A percentile compares a stretch with the other conserved stretches of the same genome.
Conservation (phyloP, 2,797 vertebrate species). For the Macropodus opercularis region DNA sequence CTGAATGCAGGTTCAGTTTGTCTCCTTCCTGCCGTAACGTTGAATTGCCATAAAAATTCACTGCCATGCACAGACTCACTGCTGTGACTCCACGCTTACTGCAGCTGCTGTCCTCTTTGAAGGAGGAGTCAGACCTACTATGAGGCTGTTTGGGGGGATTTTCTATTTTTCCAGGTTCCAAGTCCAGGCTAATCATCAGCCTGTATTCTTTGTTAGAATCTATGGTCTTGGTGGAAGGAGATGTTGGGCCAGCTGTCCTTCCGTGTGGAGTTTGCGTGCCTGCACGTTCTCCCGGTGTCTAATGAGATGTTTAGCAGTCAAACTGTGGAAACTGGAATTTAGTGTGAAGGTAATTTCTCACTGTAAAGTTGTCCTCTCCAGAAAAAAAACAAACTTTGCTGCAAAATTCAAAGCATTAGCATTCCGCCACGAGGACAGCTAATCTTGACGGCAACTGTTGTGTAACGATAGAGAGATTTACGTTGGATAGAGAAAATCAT, state of each 20-base stretch:
- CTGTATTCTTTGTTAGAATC: too few relatives aligned
- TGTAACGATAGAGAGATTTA: constrained; percentile 53
- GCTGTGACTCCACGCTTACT: constrained; percentile 4
- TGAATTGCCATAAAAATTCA: background rate
- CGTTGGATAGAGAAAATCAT: constrained; percentile 47
- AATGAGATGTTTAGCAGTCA: too few relatives aligned
- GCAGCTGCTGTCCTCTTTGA: constrained; percentile 7
- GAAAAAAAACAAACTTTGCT: constrained; percentile 5
- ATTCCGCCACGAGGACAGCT: constrained; percentile 19
- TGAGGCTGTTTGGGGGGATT: background rate
- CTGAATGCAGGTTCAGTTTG: background rate
- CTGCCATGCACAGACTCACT: background rate
- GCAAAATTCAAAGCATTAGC: constrained; percentile 19
- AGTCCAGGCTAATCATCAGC: too few relatives aligned
- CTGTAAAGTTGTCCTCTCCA: background rate
- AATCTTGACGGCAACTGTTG: constrained; percentile 48
- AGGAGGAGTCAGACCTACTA: background rate
- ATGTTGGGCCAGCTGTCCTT: too few relatives aligned
- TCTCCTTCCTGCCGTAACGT: background rate
- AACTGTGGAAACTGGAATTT: too few relatives aligned
- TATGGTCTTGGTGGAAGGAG: too few relatives aligned
- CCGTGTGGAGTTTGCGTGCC: too few relatives aligned
- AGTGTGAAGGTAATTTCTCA: too few relatives aligned
- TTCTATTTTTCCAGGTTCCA: background rate
- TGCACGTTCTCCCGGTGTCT: too few relatives aligned